phyloP scores from a whole-genome alignment of 2,113 vertebrate species.

The Eonycteris spelaea region DNA sequence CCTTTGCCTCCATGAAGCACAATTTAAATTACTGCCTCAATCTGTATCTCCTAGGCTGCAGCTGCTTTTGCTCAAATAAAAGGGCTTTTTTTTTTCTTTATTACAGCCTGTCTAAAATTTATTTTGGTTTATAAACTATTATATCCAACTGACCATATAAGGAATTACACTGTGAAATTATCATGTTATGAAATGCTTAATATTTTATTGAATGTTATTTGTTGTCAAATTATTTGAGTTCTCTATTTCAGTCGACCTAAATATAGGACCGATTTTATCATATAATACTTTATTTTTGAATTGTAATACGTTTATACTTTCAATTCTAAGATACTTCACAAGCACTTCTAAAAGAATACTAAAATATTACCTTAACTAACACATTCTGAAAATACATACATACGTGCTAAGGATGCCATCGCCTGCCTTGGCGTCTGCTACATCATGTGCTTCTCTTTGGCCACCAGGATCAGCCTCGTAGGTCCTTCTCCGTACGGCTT shows the following conservation, averaged over 20 bases:
- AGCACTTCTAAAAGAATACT: background rate
- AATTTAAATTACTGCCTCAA: background rate
- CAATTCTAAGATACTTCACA: background rate
- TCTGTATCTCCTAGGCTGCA: background rate
- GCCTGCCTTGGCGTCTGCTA: background rate
- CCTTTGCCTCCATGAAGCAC: background rate
- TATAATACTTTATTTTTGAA: background rate
- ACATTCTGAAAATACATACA: background rate
- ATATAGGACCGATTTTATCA: background rate
- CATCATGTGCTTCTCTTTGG: background rate
- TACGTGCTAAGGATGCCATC: fast-evolving
- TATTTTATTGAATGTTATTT: background rate
- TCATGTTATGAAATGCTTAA: background rate
- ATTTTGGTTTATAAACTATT: background rate
- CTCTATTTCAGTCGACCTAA: background rate
- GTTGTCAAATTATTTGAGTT: background rate
- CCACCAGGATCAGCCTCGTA: background rate
- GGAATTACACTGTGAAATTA: background rate
- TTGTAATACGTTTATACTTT: background rate
- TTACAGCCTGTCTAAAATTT: background rate
- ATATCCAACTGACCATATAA: background rate
- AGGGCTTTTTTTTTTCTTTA: background rate
- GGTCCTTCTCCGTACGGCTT: background rate
- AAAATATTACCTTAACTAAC: background rate
- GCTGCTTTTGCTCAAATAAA: background rate